Evolutionary conservation across 2,113 vertebrate genomes (phyloP).

Genomic region (Sander vitreus): DNA sequence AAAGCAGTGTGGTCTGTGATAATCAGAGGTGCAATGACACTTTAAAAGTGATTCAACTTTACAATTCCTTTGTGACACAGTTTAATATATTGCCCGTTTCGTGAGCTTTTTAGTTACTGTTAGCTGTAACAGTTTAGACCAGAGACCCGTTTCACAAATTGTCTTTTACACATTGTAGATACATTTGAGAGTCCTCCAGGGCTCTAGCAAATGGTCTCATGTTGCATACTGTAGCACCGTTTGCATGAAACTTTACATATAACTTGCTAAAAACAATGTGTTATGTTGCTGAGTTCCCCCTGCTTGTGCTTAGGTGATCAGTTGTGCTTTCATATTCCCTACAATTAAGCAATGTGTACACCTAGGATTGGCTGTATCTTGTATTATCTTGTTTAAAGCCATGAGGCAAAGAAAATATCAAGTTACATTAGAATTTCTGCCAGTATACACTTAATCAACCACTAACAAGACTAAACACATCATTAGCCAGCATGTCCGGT

Average conservation of each 20-base stretch:
- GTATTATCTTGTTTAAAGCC: neutral
- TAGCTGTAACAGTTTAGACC: neutral
- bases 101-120: neutral
- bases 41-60: slow-evolving; percentile 13
- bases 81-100: neutral
- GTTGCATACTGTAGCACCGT: neutral
- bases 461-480: neutral
- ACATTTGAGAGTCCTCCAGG: neutral
- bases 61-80: neutral
- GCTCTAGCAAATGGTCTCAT: neutral
- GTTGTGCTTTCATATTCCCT: neutral
- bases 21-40: slow-evolving; percentile 23
- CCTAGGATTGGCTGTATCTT: neutral
- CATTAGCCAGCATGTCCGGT: neutral
- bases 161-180: neutral
- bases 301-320: neutral
- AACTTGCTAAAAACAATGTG: neutral
- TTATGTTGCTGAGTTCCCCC: neutral
- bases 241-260: neutral
- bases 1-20: neutral
- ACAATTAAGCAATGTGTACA: too few species aligned
- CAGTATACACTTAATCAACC: neutral
- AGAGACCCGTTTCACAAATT: neutral
- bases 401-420: neutral
- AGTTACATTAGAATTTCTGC: neutral